phyloP scores from a whole-genome alignment of 2,113 vertebrate species.

The Ammospiza caudacuta region DNA sequence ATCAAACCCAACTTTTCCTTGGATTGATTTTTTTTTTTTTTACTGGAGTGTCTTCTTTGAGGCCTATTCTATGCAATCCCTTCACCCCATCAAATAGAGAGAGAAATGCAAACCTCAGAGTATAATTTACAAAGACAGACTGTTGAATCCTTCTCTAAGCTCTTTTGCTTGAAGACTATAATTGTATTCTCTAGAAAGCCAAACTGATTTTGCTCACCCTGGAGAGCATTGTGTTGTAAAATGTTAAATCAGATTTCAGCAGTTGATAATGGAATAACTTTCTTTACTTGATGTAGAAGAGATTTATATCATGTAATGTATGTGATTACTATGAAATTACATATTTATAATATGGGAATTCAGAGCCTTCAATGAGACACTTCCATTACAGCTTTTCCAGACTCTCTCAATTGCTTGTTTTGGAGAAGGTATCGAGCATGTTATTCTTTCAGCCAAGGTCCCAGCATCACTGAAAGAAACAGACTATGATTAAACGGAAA shows the following conservation, averaged over 20 bases:
- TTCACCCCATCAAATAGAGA: background rate
- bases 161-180: constrained; percentile 12
- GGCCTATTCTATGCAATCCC: background rate
- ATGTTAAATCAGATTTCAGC: constrained; percentile 3
- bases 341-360: background rate
- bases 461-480: background rate
- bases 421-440: background rate
- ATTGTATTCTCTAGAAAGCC: constrained; percentile 36
- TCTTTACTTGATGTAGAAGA: background rate
- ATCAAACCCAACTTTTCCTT: background rate
- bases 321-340: background rate
- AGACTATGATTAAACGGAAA: background rate
- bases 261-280: background rate
- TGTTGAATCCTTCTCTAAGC: background rate
- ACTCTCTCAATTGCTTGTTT: background rate
- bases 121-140: constrained; percentile 6
- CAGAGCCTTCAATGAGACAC: background rate
- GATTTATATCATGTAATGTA: background rate
- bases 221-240: constrained; percentile 3
- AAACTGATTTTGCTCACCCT: constrained; percentile 13
- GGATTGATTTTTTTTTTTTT: background rate
- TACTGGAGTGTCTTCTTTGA: background rate
- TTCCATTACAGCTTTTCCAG: background rate
- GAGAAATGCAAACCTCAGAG: background rate
- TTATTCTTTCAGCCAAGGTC: background rate